Conservation (phyloP, 2,888 invertebrate species). For the Stramonita haemastoma region DNA sequence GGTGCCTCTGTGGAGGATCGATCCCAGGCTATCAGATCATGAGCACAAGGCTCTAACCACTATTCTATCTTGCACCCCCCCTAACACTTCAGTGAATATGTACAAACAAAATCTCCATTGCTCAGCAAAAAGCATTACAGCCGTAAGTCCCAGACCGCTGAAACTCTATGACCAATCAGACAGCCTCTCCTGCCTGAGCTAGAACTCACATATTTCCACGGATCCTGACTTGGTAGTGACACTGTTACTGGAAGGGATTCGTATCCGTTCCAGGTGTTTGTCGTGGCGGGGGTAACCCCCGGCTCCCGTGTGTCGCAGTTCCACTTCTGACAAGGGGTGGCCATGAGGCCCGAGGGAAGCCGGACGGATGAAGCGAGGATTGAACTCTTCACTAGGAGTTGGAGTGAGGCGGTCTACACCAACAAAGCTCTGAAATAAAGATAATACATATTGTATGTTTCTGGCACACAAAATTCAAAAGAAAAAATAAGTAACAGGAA, state of each 20-base stretch:
- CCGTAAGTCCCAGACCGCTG: background rate
- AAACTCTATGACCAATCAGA: background rate
- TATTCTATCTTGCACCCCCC: too few relatives aligned
- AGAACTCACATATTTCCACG: constrained; percentile 64
- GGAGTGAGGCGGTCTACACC: constrained; percentile 60
- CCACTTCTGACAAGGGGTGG: constrained; percentile 46
- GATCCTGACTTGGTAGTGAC: constrained; percentile 85
- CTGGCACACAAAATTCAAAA: background rate
- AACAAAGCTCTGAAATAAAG: constrained; percentile 57
- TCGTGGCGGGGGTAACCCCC: constrained; percentile 26
- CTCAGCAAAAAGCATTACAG: background rate
- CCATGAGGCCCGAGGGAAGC: constrained; percentile 41
- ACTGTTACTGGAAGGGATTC: constrained; percentile 88
- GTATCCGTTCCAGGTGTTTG: constrained; percentile 58
- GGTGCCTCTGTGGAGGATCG: too few relatives aligned
- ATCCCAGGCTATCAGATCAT: too few relatives aligned
- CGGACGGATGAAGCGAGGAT: constrained; percentile 37
- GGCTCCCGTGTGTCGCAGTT: constrained; percentile 9
- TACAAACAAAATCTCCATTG: background rate
- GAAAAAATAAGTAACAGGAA: too few relatives aligned
- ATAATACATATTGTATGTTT: background rate
- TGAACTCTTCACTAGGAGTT: constrained; percentile 62
- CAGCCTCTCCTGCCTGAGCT: background rate
- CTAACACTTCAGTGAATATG: too few relatives aligned
- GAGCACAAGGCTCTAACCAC: too few relatives aligned